These are phyloP conservation scores for Atherinomorus stipes DNA, from an alignment of 2,113 vertebrate genomes.

Conservation along the genomic window DNA sequence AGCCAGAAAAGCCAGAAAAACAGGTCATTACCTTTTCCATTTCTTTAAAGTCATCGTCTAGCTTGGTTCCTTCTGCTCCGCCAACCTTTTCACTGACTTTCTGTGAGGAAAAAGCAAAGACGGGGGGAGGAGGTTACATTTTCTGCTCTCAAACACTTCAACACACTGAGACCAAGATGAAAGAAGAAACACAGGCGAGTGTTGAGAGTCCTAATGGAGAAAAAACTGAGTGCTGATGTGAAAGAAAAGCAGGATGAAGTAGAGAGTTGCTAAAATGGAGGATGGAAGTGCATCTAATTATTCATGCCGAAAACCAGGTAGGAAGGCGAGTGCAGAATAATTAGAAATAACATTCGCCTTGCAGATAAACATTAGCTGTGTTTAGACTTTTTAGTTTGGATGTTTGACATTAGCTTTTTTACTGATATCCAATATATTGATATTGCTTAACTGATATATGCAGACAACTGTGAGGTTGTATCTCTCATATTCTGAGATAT, in stretches of 20 bases:
- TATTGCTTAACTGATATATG: too few species aligned
- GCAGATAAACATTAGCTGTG: too few species aligned
- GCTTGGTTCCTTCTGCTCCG: constrained; percentile 94
- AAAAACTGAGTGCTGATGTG: not conserved
- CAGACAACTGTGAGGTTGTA: too few species aligned
- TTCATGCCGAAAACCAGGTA: constrained; percentile 13
- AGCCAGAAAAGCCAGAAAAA: not conserved
- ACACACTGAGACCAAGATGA: not conserved
- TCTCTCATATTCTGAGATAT: too few species aligned
- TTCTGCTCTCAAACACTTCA: not conserved
- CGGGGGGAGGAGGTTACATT: not conserved
- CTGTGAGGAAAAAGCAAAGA: constrained; percentile 70
- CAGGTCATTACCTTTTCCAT: constrained; percentile 90
- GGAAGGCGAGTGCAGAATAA: too few species aligned
- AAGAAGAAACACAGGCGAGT: not conserved
- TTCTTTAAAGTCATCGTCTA: constrained; percentile 96
- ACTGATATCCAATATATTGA: too few species aligned
- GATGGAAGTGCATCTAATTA: not conserved
- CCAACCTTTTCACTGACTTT: constrained; percentile 98
- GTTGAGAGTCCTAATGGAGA: constrained; percentile 2
- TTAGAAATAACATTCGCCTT: not conserved
- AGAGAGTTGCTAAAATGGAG: not conserved
- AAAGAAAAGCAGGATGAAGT: constrained; percentile 2
- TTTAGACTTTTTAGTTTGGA: too few species aligned
- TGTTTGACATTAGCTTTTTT: too few species aligned